These are phyloP conservation scores for Pachliopta kotzebuea DNA, from an alignment of 2,888 invertebrate species.

Conservation along the genomic window DNA sequence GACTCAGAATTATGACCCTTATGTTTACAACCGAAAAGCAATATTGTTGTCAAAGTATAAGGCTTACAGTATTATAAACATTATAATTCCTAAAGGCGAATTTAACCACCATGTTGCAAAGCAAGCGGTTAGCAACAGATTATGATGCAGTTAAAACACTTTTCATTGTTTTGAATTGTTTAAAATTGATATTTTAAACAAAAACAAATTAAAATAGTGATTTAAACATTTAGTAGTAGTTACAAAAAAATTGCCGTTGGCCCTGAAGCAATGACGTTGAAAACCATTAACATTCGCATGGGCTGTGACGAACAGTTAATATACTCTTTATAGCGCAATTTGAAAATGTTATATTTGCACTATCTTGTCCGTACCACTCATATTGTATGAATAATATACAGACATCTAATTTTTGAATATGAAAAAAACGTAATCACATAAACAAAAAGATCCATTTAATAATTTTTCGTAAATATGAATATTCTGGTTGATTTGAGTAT, in stretches of 20 bases:
- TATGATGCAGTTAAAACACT: too few species aligned
- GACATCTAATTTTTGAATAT: neutral
- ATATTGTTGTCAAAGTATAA: too few species aligned
- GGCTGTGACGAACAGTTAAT: conserved; percentile 14
- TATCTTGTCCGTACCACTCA: neutral
- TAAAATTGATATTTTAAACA: too few species aligned
- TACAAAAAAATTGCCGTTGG: conserved; percentile 26
- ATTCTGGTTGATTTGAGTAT: too few species aligned
- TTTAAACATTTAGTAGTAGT: neutral
- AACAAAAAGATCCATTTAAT: too few species aligned
- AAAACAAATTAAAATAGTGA: neutral
- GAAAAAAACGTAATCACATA: neutral
- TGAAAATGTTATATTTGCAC: neutral
- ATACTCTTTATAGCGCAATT: conserved; percentile 10
- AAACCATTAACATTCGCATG: conserved; percentile 21
- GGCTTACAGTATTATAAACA: too few species aligned
- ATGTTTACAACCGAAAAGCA: too few species aligned
- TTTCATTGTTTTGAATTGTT: neutral
- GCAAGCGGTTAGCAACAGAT: too few species aligned
- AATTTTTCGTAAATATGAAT: too few species aligned
- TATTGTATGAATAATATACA: neutral
- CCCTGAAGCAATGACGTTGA: conserved; percentile 30
- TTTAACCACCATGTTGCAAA: too few species aligned
- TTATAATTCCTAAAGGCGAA: too few species aligned
- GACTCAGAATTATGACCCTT: too few species aligned